Evolutionary conservation across 2,888 invertebrate genomes (phyloP), one percentile per base, ranked within the genome.

Genomic region (Aethes cnicana): DNA sequence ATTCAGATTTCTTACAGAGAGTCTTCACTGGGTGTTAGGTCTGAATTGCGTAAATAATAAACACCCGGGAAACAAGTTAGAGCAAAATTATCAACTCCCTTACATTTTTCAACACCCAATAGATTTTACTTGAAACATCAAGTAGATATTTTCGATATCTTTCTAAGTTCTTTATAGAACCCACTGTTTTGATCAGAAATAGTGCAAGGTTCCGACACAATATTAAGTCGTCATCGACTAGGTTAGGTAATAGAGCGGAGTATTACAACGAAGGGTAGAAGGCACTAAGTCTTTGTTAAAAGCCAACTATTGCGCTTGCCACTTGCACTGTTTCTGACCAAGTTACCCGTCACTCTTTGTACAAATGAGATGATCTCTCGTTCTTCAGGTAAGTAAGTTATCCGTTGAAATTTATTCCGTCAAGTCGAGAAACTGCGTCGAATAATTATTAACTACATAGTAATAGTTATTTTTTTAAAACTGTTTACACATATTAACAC

Each of bases 1-100:
- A 16, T 49, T 42, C 12, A 17, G 21, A 21, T 50, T 48, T 43
- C 49, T 28, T 36, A 43, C 33, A 12, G 50, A 43, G 49, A 50
- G 43, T 50, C 36, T 37, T 36, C 11, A 21, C 8, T 8, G 30
- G 25, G 20, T 37, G 49, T 36, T 26, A 42, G 26, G 8, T 11
- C 8, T n/a, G 14, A n/a, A 39, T 39, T 16, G n/a, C n/a, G n/a
- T n/a, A n/a, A n/a, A n/a, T n/a, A n/a, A n/a, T n/a, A n/a, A n/a
- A n/a, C n/a, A n/a, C n/a, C n/a, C 9, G n/a, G n/a, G 37, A 39
- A 9, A 16, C 23, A 12, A 21, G 2, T 37, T n/a, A 17, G n/a
- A 33, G 4, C 9, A 33, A 14, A 11, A 7, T 9, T 18, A 8
- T 12, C 21, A n/a, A n/a, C 12, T 12, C 17, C 17, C 32, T 37